Base-by-base conservation (phyloP, 2,888 invertebrate genomes). In the Aleiodes testaceus region DNA sequence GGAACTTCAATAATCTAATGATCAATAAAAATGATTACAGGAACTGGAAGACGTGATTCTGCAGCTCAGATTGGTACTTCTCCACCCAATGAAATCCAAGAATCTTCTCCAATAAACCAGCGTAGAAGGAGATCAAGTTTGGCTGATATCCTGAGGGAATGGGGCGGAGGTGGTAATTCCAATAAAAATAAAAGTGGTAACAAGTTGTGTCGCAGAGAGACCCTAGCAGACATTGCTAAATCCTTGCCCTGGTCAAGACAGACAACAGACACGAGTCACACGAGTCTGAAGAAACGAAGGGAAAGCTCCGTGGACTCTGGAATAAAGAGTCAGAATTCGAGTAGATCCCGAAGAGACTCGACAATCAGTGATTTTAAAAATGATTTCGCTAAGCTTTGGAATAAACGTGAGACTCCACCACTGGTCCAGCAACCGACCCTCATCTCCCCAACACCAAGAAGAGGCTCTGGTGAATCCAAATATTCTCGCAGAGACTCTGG, bases 221-320 rank as follows among this genome's bases (percentile, higher is more conserved):
- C 96, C 1, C 89, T 97, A 68, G 96, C 96, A 47, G 97, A 96
- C 84, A 90, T 97, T 70, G 96, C 96, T 1, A 92, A 95, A 78
- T 95, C 94, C 47, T 87, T 96, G 67, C 95, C 95, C 0, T 96
- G 95, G 95, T 92, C 93, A 14, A 91, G 94, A 26, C 89, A 90
- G 52, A 89, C 90, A 50, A 89, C 90, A 20, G 45, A 44, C 9
- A 86, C 88, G 4, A 85, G 86, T 72, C 88, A 88, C 66, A 79
- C 88, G 3, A 81, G 85, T 26, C 73, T 88, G 68, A 89, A 94
- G 44, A 95, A 95, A 82, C 90, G 96, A n/a, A 91, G 96, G 65
- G 96, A 96, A 84, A 95, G 95, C 22, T 95, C 95, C 72, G 95
- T 95, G 55, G 96, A 96, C 87, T 94, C 95, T 0, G 95, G 95